A percentile compares a stretch with the other conserved stretches of the same genome.
phyloP scores from a whole-genome alignment of 2,113 vertebrate genomes.

The Embiotoca jacksoni region DNA sequence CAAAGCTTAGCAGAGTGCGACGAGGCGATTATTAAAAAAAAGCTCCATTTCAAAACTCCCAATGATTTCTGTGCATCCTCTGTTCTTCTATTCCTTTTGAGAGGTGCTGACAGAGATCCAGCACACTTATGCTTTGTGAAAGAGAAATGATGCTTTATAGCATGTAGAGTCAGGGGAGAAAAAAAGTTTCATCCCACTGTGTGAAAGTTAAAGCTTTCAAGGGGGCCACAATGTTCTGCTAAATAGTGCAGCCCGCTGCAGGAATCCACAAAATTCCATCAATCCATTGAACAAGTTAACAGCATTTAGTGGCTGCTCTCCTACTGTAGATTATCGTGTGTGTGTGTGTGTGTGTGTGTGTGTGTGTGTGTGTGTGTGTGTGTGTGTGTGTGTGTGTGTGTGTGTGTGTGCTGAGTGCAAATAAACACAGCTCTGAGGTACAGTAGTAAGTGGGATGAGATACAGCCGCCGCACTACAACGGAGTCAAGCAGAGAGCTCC shows the following conservation, averaged over 20 bases:
- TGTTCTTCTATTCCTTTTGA: conserved; percentile 37
- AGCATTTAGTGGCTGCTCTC: background rate
- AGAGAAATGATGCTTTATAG: conserved; percentile 19
- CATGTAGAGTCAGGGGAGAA: background rate
- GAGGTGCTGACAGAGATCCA: conserved; percentile 33
- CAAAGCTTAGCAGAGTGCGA: conserved; percentile 46
- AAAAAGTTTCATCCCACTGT: conserved; percentile 30
- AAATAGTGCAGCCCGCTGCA: background rate
- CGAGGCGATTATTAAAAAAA: conserved; percentile 41
- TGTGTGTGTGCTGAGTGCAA: background rate
- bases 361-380: background rate
- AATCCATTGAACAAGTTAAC: background rate
- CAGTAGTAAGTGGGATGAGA: conserved; percentile 14
- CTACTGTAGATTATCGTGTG: background rate
- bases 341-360: background rate
- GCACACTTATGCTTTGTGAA: conserved; percentile 25
- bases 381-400: background rate
- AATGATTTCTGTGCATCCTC: conserved; percentile 22
- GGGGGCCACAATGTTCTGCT: background rate
- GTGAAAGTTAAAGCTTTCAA: conserved; percentile 12
- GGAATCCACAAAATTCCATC: conserved; percentile 5
- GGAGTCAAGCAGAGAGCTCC: conserved; percentile 30
- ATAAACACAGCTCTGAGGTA: conserved; percentile 15
- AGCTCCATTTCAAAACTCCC: conserved; percentile 27
- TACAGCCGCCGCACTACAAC: conserved; percentile 13